Evolutionary conservation across 2,888 invertebrate species (phyloP), one percentile per base, ranked within the genome.

Genomic region (Platycheirus rosarum): DNA sequence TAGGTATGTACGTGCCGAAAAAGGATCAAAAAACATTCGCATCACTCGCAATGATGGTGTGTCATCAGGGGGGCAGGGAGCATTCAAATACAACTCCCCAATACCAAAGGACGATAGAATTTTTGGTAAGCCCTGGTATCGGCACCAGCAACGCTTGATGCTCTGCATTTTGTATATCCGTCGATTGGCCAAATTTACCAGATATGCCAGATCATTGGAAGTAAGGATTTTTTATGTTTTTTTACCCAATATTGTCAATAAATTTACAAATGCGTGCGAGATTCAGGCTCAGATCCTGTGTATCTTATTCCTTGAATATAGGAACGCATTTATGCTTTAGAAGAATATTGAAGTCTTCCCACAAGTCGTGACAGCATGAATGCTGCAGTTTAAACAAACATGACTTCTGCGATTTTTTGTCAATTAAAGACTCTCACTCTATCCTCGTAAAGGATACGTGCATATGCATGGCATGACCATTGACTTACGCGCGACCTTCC

Each of bases 181-280:
- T 40, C 66, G 55, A 85, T 85, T 84, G 55, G 84, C 85, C 80
- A 84, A 85, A 85, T 85, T 85, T 84, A 63, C 69, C 44, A 70
- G 57, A 77, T 82, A 82, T 68, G 42, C 62, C 77, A 82, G 68
- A 82, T 82, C 71, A 82, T 71, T 80, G 77, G 49, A 77, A 20
- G 62, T 63, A 66, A 76, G 55, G 20, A 68, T 37, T 71, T 73
- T 63, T n/a, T 57, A 40, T 57, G n/a, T n/a, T n/a, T n/a, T 48
- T 44, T 57, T 68, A 71, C 66, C 44, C 37, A 71, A 77, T 77
- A 77, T 73, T 82, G 77, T 77, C 71, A 68, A 68, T 77, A 68
- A 77, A 66, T 62, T 62, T 40, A 44, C 14, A 18, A 53, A 40
- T 70, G 46, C 46, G 20, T 60, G 48, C 44, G 26, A n/a, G 26